phyloP scores from a whole-genome alignment of 1,140 invertebrate species.

The Neodiprion lecontei region DNA sequence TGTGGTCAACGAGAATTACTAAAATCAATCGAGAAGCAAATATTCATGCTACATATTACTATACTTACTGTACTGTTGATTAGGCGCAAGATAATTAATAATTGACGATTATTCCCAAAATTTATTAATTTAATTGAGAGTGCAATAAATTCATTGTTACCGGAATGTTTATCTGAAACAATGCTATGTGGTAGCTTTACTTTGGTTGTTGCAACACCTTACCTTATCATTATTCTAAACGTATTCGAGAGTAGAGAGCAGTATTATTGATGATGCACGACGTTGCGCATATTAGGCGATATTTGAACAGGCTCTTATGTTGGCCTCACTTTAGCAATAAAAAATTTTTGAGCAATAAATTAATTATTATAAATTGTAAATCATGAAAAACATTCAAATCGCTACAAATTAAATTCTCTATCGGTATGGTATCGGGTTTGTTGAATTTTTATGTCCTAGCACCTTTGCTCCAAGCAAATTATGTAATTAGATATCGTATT shows the following conservation, averaged over 20 bases:
- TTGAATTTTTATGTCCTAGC: background rate
- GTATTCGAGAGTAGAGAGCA: constrained; percentile 1
- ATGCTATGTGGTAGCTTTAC: background rate
- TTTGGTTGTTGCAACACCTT: background rate
- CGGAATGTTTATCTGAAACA: constrained; percentile 7
- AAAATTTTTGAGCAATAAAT: no score
- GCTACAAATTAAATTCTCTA: constrained; percentile 2
- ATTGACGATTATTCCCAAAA: background rate
- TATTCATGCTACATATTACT: background rate
- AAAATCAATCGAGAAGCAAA: no score
- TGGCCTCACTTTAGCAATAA: background rate
- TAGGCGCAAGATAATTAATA: background rate
- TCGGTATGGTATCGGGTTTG: background rate
- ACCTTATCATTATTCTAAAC: background rate
- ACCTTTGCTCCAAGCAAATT: background rate
- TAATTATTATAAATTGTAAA: background rate
- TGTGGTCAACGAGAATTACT: no score
- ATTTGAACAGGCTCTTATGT: background rate
- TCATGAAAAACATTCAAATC: background rate
- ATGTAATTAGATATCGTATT: background rate
- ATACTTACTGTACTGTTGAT: background rate
- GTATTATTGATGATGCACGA: background rate
- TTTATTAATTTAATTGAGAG: background rate
- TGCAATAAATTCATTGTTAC: background rate
- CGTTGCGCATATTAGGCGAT: background rate